Conservation (phyloP, 1,140 invertebrate genomes). For the Drosophila kurseongensis region DNA sequence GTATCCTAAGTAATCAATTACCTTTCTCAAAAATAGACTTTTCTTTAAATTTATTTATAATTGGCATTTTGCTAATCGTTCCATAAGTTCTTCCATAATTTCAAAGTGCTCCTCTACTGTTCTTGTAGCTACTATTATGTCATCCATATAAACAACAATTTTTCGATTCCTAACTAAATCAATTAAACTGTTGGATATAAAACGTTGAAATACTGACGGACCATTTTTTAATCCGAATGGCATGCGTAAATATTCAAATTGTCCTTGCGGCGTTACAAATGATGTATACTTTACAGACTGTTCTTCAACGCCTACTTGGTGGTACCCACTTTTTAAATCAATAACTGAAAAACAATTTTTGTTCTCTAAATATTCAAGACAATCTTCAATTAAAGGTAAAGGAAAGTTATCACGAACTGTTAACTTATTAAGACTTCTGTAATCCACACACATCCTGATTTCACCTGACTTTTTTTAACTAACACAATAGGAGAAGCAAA, state of each 20-base stretch:
- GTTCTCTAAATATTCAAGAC: too few species aligned
- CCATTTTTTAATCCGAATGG: neutral
- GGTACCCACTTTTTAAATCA: too few species aligned
- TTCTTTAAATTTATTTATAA: slow-evolving; percentile 1
- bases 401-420: too few species aligned
- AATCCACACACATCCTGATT: too few species aligned
- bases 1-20: neutral
- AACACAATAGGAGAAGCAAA: too few species aligned
- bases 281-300: neutral
- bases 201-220: neutral
- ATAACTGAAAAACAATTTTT: too few species aligned
- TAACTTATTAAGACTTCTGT: too few species aligned
- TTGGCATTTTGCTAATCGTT: neutral
- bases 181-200: neutral
- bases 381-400: too few species aligned
- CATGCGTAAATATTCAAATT: neutral
- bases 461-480: too few species aligned
- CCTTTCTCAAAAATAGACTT: neutral
- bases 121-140: neutral
- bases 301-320: too few species aligned
- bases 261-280: neutral
- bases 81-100: neutral
- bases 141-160: neutral
- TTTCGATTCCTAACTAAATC: neutral
- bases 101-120: neutral